Conservation (phyloP, 2,113 vertebrate species). For the Edolisoma coerulescens region DNA sequence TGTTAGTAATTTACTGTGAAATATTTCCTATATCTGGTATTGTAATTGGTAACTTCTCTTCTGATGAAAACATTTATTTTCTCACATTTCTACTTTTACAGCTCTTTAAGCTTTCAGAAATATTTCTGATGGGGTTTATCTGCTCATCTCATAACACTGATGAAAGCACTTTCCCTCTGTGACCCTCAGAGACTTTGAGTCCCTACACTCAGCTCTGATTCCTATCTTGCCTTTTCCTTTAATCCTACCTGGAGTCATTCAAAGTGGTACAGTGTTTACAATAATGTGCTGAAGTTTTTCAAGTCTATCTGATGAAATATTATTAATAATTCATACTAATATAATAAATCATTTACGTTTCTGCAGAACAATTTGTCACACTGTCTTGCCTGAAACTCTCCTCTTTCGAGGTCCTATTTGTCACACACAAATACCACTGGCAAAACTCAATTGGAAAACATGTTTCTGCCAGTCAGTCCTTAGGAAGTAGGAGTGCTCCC, state of each 20-base stretch:
- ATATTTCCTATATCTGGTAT: not conserved
- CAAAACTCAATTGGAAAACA: constrained; percentile 51
- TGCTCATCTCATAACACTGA: not conserved
- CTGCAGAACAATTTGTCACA: constrained; percentile 55
- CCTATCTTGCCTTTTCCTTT: constrained; percentile 20
- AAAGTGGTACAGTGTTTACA: constrained; percentile 13
- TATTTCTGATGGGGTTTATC: not conserved
- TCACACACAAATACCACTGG: constrained; percentile 44
- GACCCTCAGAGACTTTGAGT: not conserved
- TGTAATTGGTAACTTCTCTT: not conserved
- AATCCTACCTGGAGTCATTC: constrained; percentile 29
- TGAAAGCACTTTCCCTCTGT: not conserved
- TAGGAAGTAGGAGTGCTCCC: not conserved
- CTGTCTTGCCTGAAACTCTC: constrained; percentile 28
- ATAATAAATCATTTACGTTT: constrained; percentile 62
- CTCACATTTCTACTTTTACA: not conserved
- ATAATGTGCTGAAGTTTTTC: constrained; percentile 31
- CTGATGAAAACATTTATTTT: not conserved
- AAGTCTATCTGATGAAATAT: constrained; percentile 17
- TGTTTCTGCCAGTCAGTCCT: constrained; percentile 54
- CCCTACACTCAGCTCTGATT: not conserved
- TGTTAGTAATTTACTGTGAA: not conserved
- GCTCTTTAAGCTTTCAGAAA: not conserved
- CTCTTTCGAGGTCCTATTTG: constrained; percentile 43
- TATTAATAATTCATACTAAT: constrained; percentile 64